Evolutionary conservation across 2,113 vertebrate species (phyloP).

Genomic region (Alaudala cheleensis): DNA sequence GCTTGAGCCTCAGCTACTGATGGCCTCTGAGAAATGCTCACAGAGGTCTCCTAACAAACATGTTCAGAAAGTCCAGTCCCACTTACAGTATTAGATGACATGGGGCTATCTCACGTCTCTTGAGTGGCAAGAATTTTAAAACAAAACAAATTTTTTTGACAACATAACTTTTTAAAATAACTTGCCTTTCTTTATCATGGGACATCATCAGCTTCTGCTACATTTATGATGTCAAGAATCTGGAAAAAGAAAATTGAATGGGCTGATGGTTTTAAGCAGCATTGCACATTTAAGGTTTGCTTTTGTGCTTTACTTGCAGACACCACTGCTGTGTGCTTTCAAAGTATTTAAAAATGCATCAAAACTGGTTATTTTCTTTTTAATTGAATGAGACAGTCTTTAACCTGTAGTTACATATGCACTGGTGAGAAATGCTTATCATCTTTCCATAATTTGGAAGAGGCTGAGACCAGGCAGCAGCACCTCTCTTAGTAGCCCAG

Average conservation of each 20-base stretch:
- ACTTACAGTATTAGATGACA: neutral
- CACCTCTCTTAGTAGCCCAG: neutral
- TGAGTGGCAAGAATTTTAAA: neutral
- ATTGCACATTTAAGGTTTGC: neutral
- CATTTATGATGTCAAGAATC: neutral
- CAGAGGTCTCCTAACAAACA: neutral
- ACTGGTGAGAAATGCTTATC: neutral
- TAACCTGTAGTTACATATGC: neutral
- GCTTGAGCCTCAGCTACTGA: neutral
- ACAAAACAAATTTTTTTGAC: neutral
- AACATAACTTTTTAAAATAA: neutral
- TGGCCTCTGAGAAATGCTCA: neutral
- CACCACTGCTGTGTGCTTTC: rapidly evolving
- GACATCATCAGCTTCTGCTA: neutral
- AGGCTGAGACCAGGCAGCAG: neutral
- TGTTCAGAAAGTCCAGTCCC: neutral
- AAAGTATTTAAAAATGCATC: neutral
- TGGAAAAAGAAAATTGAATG: neutral
- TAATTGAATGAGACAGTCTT: neutral
- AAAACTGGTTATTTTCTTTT: neutral
- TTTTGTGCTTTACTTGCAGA: neutral
- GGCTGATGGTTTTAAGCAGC: neutral
- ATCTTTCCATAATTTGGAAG: neutral
- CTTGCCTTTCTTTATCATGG: neutral
- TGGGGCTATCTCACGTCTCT: rapidly evolving